Percentiles rank a stretch among this genome's conserved stretches.
Evolutionary conservation across 2,888 invertebrate species (phyloP).

Genomic region (Netelia inedita): DNA sequence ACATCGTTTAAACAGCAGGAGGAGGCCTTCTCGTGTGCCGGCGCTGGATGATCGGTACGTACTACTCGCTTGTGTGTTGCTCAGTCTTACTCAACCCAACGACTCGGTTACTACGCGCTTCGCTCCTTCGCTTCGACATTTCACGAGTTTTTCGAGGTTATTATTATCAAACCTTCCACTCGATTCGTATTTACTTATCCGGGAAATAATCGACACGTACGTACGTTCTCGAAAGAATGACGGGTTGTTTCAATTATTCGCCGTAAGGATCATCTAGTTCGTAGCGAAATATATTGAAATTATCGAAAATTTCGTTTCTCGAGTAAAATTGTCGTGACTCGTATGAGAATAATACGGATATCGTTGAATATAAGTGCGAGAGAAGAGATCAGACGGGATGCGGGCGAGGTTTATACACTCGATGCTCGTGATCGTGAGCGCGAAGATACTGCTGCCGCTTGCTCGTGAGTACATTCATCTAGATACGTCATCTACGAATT

Average conservation of each 20-base stretch:
- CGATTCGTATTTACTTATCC: not conserved
- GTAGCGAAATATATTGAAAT: too few species aligned
- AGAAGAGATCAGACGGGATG: constrained; percentile 57
- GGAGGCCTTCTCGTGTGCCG: constrained; percentile 64
- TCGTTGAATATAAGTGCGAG: not conserved
- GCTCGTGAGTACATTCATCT: constrained; percentile 75
- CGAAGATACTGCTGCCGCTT: constrained; percentile 76
- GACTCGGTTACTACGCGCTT: constrained; percentile 77
- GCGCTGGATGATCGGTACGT: constrained; percentile 61
- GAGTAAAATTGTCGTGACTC: not conserved
- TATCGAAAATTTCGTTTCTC: not conserved
- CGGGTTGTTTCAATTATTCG: not conserved
- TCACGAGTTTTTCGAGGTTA: not conserved
- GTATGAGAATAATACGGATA: not conserved
- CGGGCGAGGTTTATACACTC: constrained; percentile 71
- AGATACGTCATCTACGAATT: too few species aligned
- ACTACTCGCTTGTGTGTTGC: constrained; percentile 65
- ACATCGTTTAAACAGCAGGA: constrained; percentile 70
- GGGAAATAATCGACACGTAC: too few species aligned
- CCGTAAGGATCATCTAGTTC: not conserved
- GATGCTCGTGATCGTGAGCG: constrained; percentile 77
- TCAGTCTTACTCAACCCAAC: constrained; percentile 83
- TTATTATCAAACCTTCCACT: not conserved
- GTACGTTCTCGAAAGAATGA: constrained; percentile 14
- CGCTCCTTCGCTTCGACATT: constrained; percentile 34